Base-by-base conservation (phyloP, 2,888 invertebrate genomes). In the Erpobdella octoculata region DNA sequence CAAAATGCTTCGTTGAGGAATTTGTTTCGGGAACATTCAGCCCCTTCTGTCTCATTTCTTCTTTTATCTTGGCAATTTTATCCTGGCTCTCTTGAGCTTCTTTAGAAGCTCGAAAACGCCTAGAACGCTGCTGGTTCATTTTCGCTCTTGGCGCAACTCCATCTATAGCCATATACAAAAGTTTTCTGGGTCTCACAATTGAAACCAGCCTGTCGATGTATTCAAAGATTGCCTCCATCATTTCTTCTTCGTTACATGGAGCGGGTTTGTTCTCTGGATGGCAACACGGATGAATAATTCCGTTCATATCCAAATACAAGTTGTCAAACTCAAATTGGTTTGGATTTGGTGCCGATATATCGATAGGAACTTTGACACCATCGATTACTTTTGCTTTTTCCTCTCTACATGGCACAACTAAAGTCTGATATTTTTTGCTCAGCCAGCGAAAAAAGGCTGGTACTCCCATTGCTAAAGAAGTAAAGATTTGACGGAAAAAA, bases 391-490 rank as follows among this genome's bases (percentile, higher is more conserved):
- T 88, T 86, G 92, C 92, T 88, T 89, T 91, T 82, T 93, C 90
- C 85, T 97, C 97, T 74, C 90, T 88, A 83, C 93, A 94, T 82
- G 94, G 91, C 21, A 93, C 92, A 73, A 97, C 92, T 70, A 97
- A 94, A 75, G 93, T 92, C 0, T 96, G 91, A 85, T 97, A 98
- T 86, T 98, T 98, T 77, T 91, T 88, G 81, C 92, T 93, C 31
- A 98, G 86, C 97, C 97, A 98, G 77, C 97, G 88, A 82, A 98
- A 99, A 86, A 98, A 98, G 84, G 97, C 97, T 85, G 98, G 98
- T 83, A 98, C 97, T 87, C 98, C 97, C 98, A 98, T 98, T 25
- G 48, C n/a, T n/a, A n/a, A n/a, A n/a, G n/a, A n/a, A n/a, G n/a
- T n/a, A n/a, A n/a, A n/a, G n/a, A n/a, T n/a, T n/a, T n/a, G n/a